These are phyloP conservation scores for Drosophila pandora DNA, from an alignment of 1,140 invertebrate species.

Conservation along the genomic window DNA sequence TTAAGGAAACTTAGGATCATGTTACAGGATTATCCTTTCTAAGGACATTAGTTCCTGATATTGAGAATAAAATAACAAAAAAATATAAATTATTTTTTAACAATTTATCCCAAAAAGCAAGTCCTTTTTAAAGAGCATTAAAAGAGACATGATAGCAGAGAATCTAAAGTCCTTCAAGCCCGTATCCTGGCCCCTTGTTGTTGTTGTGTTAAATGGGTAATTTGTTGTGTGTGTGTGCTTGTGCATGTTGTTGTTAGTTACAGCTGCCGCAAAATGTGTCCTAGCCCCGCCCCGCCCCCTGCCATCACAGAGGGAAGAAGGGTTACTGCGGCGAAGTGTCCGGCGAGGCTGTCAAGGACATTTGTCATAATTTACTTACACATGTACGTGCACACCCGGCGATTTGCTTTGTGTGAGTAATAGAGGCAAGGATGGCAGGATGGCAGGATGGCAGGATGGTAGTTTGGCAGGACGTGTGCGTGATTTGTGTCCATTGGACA, in stretches of 20 bases:
- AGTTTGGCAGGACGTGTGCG: constrained; percentile 14
- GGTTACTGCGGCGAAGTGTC: constrained; percentile 49
- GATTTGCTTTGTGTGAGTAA: constrained; percentile 19
- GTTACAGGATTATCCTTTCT: not conserved
- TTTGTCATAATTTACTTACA: constrained; percentile 82
- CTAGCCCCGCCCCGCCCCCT: not conserved
- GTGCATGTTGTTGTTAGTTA: constrained; percentile 71
- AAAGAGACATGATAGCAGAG: not conserved
- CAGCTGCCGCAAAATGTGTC: constrained; percentile 73
- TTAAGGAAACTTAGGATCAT: not conserved
- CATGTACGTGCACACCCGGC: constrained; percentile 26
- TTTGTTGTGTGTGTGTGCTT: constrained; percentile 72
- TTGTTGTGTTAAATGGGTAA: constrained; percentile 77
- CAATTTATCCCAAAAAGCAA: not conserved
- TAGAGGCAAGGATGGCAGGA: constrained; percentile 5
- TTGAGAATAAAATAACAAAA: too few species aligned
- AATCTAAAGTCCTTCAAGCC: not conserved
- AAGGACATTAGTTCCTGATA: not conserved
- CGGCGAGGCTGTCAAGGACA: constrained; percentile 74
- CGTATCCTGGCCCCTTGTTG: constrained; percentile 11
- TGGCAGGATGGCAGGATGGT: not conserved
- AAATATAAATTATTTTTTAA: not conserved
- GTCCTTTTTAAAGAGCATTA: not conserved
- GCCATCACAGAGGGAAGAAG: constrained; percentile 28
- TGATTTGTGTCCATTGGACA: constrained; percentile 75